These are phyloP conservation scores for Trissolcus japonicus DNA, from an alignment of 2,888 invertebrate genomes.

Conservation along the genomic window DNA sequence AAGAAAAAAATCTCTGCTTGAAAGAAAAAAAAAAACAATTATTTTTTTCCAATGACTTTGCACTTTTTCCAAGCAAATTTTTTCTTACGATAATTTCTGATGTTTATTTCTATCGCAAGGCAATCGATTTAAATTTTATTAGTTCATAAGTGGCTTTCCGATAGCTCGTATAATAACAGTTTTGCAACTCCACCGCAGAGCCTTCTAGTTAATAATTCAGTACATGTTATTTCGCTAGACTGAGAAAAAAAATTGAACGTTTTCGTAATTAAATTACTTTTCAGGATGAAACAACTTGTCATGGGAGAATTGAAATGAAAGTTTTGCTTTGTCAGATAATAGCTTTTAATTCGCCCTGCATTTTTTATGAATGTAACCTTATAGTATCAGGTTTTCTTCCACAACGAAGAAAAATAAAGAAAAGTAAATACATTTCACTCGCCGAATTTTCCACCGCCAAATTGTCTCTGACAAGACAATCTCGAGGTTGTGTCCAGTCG, in stretches of 20 bases:
- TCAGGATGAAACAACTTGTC: slow-evolving; percentile 1
- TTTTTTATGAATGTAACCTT: too few relatives aligned
- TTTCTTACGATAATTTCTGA: neutral
- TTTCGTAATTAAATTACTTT: slow-evolving; percentile 26
- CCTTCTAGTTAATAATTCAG: slow-evolving; percentile 34
- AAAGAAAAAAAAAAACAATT: neutral
- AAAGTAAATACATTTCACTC: too few relatives aligned
- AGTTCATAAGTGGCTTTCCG: slow-evolving; percentile 24
- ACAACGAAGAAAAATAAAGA: too few relatives aligned
- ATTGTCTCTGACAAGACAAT: too few relatives aligned
- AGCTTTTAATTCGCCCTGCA: too few relatives aligned
- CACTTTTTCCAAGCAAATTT: too few relatives aligned
- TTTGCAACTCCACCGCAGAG: slow-evolving; percentile 17
- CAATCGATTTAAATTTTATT: slow-evolving; percentile 34
- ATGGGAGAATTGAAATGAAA: too few relatives aligned
- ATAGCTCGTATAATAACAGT: slow-evolving; percentile 26
- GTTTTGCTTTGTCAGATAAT: too few relatives aligned
- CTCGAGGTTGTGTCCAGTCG: too few relatives aligned
- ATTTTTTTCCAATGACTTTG: neutral
- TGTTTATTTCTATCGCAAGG: slow-evolving; percentile 22
- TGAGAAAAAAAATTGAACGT: slow-evolving; percentile 14
- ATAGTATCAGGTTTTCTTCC: too few relatives aligned
- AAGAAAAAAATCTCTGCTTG: too few relatives aligned
- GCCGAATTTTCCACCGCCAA: too few relatives aligned
- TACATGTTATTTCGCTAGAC: slow-evolving; percentile 8